Evolutionary conservation across 2,888 invertebrate genomes (phyloP).

Genomic region (Saturnia japonica): DNA sequence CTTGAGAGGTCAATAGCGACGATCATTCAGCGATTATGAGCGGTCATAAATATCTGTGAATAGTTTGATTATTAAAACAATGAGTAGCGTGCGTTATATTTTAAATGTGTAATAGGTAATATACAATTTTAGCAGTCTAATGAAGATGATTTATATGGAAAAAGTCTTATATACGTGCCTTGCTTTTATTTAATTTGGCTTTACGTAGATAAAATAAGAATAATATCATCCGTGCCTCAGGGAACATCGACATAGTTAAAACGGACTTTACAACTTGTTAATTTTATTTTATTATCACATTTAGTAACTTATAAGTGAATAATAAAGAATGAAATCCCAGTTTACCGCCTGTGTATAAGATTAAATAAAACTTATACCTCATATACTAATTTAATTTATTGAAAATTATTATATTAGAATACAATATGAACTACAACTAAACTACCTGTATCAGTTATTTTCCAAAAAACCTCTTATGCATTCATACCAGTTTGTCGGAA

Average conservation of each 20-base stretch:
- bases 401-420: background rate
- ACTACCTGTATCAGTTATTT: background rate
- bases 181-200: background rate
- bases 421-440: background rate
- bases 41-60: background rate
- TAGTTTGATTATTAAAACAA: background rate
- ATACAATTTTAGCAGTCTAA: too few relatives aligned
- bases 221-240: background rate
- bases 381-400: background rate
- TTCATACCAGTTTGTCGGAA: constrained; percentile 15
- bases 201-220: background rate
- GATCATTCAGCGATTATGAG: background rate
- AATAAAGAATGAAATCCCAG: background rate
- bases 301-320: background rate
- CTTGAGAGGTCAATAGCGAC: background rate
- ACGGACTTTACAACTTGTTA: background rate
- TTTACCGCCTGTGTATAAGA: background rate
- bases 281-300: background rate
- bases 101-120: background rate
- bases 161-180: background rate
- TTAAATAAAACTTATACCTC: background rate
- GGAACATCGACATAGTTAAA: background rate
- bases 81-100: background rate
- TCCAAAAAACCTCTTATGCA: background rate
- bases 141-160: too few relatives aligned